Evolutionary conservation across 2,113 vertebrate genomes (phyloP), one percentile per base, ranked within the genome.

Genomic region (Burhinus bistriatus): DNA sequence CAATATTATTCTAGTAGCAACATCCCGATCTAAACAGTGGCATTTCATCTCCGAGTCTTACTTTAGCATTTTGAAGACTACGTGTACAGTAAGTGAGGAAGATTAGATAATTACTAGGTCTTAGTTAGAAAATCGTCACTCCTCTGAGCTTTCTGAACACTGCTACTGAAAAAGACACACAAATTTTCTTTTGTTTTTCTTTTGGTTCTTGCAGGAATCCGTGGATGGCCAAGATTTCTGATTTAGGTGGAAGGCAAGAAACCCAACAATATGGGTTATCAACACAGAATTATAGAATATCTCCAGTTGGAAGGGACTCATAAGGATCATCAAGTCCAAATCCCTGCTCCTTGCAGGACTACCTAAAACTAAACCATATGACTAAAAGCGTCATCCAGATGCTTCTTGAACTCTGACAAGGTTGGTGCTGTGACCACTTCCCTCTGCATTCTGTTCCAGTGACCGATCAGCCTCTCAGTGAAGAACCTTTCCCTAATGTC

Each of bases 51-150:
- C 57, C 1, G 1, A 32, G 42, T 15, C 34, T 83, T 58, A 51
- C 9, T 21, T 90, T 4, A 66, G 23, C 32, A 14, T 62, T 34
- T 73, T 52, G 32, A 77, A 72, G 27, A 72, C 12, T 64, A 32
- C 14, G 5, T 0, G 1, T 49, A 36, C 0, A 3, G 3, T 54
- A 59, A 77, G 4, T 22, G 11, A 8, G n/a, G 25, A 59, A 81
- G 34, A 70, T 52, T 18, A 64, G 34, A 9, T 26, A 59, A 65
- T 47, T 54, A 71, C 34, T 59, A 30, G 12, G 16, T 36, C 38
- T 70, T 65, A 16, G 30, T 32, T 19, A 54, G 62, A 81, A 81
- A 81, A 42, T 15, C 14, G 38, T 30, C 15, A 34, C n/a, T 59
- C 36, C 13, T 52, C 51, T 71, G 51, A 34, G 8, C 13, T 81